Conservation (phyloP, 1,140 invertebrate species). For the Oreohelix idahoensis region DNA sequence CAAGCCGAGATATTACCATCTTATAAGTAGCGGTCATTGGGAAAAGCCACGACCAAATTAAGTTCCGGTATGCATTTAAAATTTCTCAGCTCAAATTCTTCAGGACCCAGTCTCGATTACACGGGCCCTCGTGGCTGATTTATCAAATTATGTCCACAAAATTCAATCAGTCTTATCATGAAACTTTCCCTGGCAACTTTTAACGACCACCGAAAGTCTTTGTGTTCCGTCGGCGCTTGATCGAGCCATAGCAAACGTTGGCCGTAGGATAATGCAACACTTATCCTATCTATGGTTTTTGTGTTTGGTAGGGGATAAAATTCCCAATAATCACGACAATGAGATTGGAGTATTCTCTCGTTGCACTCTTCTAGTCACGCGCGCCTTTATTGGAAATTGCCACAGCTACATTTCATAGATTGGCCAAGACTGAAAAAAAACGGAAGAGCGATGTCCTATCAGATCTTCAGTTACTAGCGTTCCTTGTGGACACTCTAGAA, state of each 20-base stretch:
- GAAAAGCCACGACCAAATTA: background rate
- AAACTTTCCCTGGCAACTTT: constrained; percentile 14
- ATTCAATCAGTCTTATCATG: constrained; percentile 21
- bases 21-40: background rate
- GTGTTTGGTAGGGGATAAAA: constrained; percentile 12
- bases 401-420: background rate
- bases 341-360: constrained; percentile 15
- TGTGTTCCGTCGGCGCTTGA: constrained; percentile 18
- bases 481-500: background rate
- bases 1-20: background rate
- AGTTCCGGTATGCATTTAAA: background rate
- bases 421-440: background rate
- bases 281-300: constrained; percentile 27
- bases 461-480: background rate
- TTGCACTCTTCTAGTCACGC: background rate
- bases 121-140: background rate
- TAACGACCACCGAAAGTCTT: background rate
- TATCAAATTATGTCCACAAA: constrained; percentile 16
- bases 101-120: no score
- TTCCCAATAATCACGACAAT: background rate
- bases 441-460: background rate
- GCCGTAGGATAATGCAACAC: background rate
- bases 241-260: constrained; percentile 2
- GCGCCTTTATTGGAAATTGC: background rate
- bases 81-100: background rate